phyloP scores from a whole-genome alignment of 2,113 vertebrate species.

The Myotis yumanensis region DNA sequence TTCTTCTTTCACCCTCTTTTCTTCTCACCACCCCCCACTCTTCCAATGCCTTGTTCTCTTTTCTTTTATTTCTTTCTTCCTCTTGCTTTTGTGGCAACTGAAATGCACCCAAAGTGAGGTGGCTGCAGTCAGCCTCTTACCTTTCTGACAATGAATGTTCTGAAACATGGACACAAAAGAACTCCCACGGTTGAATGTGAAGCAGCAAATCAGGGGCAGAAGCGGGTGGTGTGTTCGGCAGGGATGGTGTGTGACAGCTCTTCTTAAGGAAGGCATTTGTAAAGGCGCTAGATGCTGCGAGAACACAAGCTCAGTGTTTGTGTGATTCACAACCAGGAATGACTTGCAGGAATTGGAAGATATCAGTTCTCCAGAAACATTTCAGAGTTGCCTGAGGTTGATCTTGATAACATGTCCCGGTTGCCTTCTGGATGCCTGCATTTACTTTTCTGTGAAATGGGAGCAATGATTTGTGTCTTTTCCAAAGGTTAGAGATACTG shows the following conservation, averaged over 20 bases:
- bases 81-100: not conserved
- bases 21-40: too few relatives aligned
- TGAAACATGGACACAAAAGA: not conserved
- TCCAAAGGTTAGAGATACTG: not conserved
- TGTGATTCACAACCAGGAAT: not conserved
- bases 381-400: not conserved
- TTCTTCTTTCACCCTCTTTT: not conserved
- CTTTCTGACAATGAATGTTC: not conserved
- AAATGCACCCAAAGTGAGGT: not conserved
- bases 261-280: not conserved
- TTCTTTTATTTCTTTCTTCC: not conserved
- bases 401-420: not conserved
- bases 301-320: not conserved
- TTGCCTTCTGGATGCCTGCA: not conserved
- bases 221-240: not conserved
- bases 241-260: not conserved
- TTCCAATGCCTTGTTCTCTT: not conserved
- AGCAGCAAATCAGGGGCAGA: not conserved
- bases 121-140: not conserved
- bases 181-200: not conserved
- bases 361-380: not conserved
- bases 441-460: not conserved
- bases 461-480: not conserved
- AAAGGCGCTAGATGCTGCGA: not conserved
- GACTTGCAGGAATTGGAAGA: not conserved